Conservation (phyloP, 1,140 invertebrate genomes). For the Formica selysi region DNA sequence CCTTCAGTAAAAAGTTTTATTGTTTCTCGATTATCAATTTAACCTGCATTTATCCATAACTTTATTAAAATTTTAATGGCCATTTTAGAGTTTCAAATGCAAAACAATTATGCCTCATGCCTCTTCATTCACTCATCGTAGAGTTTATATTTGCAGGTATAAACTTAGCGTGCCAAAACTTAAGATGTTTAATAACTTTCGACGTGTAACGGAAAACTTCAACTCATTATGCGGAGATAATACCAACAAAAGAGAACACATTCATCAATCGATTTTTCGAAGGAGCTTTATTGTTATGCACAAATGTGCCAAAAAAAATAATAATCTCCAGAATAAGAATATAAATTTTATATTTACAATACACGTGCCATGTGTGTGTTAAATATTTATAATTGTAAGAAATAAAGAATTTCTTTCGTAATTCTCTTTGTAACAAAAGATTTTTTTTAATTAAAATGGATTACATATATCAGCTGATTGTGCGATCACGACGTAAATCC, state of each 20-base stretch:
- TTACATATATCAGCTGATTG: not conserved
- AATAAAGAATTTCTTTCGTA: not conserved
- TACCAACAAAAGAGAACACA: slow-evolving; percentile 37
- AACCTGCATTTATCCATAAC: not conserved
- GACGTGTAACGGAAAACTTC: slow-evolving; percentile 16
- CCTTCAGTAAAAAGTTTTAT: slow-evolving; percentile 9
- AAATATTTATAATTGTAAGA: not conserved
- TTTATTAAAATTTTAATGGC: slow-evolving; percentile 19
- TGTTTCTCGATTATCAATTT: not conserved
- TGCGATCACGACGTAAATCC: not conserved
- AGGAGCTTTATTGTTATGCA: not conserved
- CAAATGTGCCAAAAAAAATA: slow-evolving; percentile 1
- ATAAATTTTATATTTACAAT: not conserved
- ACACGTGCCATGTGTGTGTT: not conserved
- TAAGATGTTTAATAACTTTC: slow-evolving; percentile 47
- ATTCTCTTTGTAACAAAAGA: not conserved
- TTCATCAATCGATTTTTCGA: slow-evolving; percentile 34
- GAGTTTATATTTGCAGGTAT: slow-evolving; percentile 23
- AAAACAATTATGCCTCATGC: slow-evolving; percentile 47
- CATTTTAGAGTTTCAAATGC: slow-evolving; percentile 5
- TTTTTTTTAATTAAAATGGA: not conserved
- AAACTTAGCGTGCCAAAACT: slow-evolving; percentile 34
- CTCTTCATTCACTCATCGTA: slow-evolving; percentile 28
- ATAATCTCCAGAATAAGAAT: not conserved
- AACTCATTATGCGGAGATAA: slow-evolving; percentile 34